These are phyloP conservation scores for Hormaphis cornu DNA, from an alignment of 1,140 invertebrate species.

Conservation along the genomic window DNA sequence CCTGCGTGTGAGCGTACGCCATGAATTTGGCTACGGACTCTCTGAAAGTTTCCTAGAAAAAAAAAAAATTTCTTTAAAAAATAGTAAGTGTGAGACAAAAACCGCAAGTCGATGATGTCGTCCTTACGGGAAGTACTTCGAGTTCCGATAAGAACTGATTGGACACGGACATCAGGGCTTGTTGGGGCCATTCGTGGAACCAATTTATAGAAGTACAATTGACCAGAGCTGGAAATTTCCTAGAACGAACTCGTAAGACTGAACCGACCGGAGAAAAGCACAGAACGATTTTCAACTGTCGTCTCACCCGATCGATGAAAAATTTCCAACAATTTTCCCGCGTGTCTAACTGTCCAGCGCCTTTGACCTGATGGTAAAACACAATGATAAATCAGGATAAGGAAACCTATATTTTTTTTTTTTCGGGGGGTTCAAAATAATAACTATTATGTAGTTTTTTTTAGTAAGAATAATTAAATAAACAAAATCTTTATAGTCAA, in stretches of 20 bases:
- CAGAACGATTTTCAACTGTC: constrained; percentile 80
- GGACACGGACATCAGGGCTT: constrained; percentile 86
- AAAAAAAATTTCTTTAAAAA: constrained; percentile 5
- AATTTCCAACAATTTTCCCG: constrained; percentile 96
- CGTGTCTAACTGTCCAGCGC: constrained; percentile 74
- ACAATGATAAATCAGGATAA: no score
- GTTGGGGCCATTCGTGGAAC: constrained; percentile 98
- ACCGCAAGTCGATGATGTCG: no score
- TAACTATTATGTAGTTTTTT: no score
- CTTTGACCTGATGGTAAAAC: constrained; percentile 55
- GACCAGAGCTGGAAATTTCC: constrained; percentile 91
- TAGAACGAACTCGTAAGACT: constrained; percentile 75
- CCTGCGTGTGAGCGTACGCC: constrained; percentile 87
- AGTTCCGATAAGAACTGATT: constrained; percentile 77
- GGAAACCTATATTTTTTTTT: no score
- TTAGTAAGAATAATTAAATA: no score
- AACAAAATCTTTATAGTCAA: no score
- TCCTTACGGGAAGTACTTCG: constrained; percentile 61
- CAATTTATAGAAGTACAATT: constrained; percentile 93
- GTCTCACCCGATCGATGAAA: constrained; percentile 87
- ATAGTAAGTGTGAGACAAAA: not conserved
- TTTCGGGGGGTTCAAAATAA: no score
- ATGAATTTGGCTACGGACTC: constrained; percentile 83
- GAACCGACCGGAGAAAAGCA: constrained; percentile 92
- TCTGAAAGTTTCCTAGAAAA: constrained; percentile 50